Base-by-base conservation (phyloP, 2,888 invertebrate genomes). In the Microchrysa polita region DNA sequence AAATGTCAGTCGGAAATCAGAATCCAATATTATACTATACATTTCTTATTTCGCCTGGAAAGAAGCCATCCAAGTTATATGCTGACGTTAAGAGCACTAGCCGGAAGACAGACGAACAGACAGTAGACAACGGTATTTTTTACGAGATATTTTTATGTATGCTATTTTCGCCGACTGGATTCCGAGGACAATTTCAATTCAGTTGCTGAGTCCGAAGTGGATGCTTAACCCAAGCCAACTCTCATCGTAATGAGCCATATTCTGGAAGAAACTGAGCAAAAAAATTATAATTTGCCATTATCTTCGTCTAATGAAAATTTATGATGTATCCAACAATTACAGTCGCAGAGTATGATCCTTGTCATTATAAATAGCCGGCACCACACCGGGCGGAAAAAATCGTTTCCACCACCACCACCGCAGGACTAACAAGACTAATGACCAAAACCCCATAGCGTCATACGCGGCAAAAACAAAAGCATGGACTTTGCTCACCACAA, bases 301-400 rank as follows among this genome's bases (percentile, higher is more conserved):
- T 65, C 48, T 65, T 16, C 42, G 9, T 67, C 52, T 67, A 67
- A 67, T 67, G 67, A 67, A 67, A 67, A 67, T 67, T 67, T 67
- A 67, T n/a, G n/a, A n/a, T 67, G 67, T 23, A 53, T 44, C 27
- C 14, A 20, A 48, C 44, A 53, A 67, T 67, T 53, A 67, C 52
- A 27, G 48, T 16, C 23, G 53, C n/a, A n/a, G n/a, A n/a, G n/a
- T 27, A 53, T 53, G 52, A 67, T 52, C 67, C n/a, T 16, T 53
- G 52, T 67, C 53, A 53, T 67, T 67, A 67, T 7, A 23, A 34
- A 34, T 7, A 34, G 27, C 27, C 27, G n/a, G n/a, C n/a, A 34
- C 27, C 2, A 34, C 27, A 2, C 7, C 27, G 27, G 27, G 27
- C n/a, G n/a, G 7, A 34, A 34, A 34, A 34, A 34, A 34, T 34